Base-by-base conservation (phyloP, 2,888 invertebrate genomes). In the Torymus aiolomorphi region DNA sequence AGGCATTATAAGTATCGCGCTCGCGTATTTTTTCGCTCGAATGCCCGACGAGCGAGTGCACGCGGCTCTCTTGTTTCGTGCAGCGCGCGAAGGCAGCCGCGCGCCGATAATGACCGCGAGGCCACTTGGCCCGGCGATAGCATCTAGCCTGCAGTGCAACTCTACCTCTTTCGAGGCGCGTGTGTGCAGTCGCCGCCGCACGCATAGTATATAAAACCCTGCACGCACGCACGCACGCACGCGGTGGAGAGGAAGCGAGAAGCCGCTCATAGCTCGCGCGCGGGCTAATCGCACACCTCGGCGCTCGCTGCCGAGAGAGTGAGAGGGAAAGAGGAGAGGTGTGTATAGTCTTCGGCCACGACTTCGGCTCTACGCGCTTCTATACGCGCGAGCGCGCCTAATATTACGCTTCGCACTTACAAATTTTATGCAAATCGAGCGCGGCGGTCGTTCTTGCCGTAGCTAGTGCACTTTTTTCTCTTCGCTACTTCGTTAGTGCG, bases 361-460 rank as follows among this genome's bases (percentile, higher is more conserved):
- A 5, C 31, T 31, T 31, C 3, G 31, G 31, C 31, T 31, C 31
- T 31, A 31, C 31, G 31, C 31, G 31, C 31, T 31, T 31, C 31
- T 31, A 31, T 31, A 31, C 31, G 31, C 16, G 20, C 52, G 70
- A 14, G 3, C 16, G 10, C 51, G 31, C 62, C 49, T 66, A 71
- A 59, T 71, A 75, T 66, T 77, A 80, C 75, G 77, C 78, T 61
- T 75, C 75, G 62, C 75, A 54, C 78, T 65, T 73, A 73, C 79
- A 81, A 79, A 81, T 79, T 81, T 79, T 67, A 81, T 81, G 76
- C 78, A 70, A 73, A 73, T 73, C 67, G 61, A 13, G 4, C 63
- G 42, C 59, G 18, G 11, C 18, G 31, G 14, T 10, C 54, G n/a
- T 18, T 57, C 42, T 12, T 65, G n/a, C 57, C n/a, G 69, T 56